Conservation (phyloP, 2,888 invertebrate genomes). For the Erebia aethiops region DNA sequence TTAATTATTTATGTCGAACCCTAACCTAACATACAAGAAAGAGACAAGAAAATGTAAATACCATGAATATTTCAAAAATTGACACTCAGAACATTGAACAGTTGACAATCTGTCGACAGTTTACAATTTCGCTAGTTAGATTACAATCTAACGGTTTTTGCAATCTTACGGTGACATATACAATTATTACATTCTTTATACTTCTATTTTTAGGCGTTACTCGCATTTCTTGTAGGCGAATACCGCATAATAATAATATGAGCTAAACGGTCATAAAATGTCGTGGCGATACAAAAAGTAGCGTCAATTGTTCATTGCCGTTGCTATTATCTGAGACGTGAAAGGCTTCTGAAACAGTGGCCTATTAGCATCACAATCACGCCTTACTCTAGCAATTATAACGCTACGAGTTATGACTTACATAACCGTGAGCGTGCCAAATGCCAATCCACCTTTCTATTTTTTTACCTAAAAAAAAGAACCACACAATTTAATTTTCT, state of each 20-base stretch:
- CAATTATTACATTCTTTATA: neutral
- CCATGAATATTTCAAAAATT: too few species aligned
- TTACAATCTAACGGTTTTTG: too few species aligned
- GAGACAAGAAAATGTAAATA: too few species aligned
- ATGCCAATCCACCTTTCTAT: constrained; percentile 15
- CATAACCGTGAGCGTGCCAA: constrained; percentile 23
- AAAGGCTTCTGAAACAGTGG: constrained; percentile 33
- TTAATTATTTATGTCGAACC: too few species aligned
- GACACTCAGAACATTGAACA: too few species aligned
- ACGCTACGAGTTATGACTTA: constrained; percentile 26
- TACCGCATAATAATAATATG: neutral
- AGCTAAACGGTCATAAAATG: constrained; percentile 8
- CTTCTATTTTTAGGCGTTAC: neutral
- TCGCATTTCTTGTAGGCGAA: neutral
- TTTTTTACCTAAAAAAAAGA: neutral
- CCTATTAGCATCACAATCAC: constrained; percentile 38
- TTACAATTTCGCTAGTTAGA: too few species aligned
- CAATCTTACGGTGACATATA: too few species aligned
- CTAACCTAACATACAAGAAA: too few species aligned
- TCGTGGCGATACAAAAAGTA: constrained; percentile 23
- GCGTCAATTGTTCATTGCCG: constrained; percentile 32
- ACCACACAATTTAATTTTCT: too few species aligned
- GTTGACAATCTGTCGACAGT: too few species aligned
- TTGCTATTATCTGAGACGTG: constrained; percentile 37
- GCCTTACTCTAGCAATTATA: constrained; percentile 30